Base-by-base conservation (phyloP, 2,113 vertebrate genomes). In the Leptosomus discolor region DNA sequence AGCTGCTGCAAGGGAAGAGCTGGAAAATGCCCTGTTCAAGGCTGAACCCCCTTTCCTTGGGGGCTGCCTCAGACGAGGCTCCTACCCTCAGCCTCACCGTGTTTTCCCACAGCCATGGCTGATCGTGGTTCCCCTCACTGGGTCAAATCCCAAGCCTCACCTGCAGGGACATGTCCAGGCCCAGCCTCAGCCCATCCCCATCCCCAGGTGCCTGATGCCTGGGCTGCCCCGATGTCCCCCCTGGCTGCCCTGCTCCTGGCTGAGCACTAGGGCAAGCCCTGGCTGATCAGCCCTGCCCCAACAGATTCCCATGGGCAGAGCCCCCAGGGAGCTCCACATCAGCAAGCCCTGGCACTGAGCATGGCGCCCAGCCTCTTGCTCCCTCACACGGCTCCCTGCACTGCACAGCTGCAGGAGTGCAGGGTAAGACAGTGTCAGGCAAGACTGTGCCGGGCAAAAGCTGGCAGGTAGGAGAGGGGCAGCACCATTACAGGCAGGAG, bases 391-490 rank as follows among this genome's bases (percentile, higher is more conserved):
- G 9, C 11, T 12, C 26, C 43, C 51, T 39, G 46, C 24, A n/a
- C 36, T 9, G 10, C 24, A 10, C 6, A 4, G 34, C 36, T n/a
- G 16, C 14, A 10, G 18, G 43, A 48, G 19, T 5, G 2, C 1
- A 1, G 17, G 17, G 22, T 17, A 8, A 39, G 23, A 41, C 43
- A n/a, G n/a, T n/a, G n/a, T n/a, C n/a, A n/a, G n/a, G n/a, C n/a
- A n/a, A n/a, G n/a, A 39, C 9, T 2, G 2, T 1, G 1, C 10
- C 1, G 1, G 43, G 54, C 14, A 51, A 43, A 24, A 76, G 15
- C 19, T 43, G 24, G 6, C 15, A 20, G 23, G n/a, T 29, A 23
- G 23, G 30, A 68, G 8, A n/a, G 20, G 9, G 23, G 18, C 30
- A 68, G 60, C 22, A 46, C 54, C 70, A 56, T 14, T 57, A 61